phyloP scores from a whole-genome alignment of 2,797 vertebrate genomes.

The Buphagus erythrorhynchus region DNA sequence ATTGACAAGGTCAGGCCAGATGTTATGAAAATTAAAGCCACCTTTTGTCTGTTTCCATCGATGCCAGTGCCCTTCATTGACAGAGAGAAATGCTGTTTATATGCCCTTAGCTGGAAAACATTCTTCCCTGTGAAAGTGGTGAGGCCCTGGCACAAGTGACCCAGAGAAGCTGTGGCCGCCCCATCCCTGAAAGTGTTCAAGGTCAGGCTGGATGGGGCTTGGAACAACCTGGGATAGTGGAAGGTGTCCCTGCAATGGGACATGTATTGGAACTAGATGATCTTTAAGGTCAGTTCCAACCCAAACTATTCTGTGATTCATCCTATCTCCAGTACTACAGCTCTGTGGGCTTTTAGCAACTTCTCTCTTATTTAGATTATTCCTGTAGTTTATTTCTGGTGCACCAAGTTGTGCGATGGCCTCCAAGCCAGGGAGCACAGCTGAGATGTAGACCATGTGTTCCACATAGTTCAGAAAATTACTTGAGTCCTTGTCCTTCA shows the following conservation, averaged over 20 bases:
- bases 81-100: not conserved
- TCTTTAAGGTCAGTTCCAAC: not conserved
- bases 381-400: not conserved
- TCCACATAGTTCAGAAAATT: not conserved
- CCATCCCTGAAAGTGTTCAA: not conserved
- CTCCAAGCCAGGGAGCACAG: not conserved
- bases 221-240: not conserved
- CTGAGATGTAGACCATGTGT: not conserved
- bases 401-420: rapidly evolving
- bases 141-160: not conserved
- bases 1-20: not conserved
- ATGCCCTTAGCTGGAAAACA: not conserved
- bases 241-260: not conserved
- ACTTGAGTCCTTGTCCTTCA: not conserved
- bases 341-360: not conserved
- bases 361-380: not conserved
- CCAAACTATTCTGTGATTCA: not conserved
- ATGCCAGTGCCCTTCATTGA: not conserved
- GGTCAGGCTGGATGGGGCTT: not conserved
- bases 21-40: not conserved
- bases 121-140: not conserved
- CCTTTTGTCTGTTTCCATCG: not conserved
- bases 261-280: not conserved
- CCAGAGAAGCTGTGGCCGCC: not conserved
- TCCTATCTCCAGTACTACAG: not conserved